Base-by-base conservation (phyloP, 2,888 invertebrate genomes). In the Eristalis arbustorum region DNA sequence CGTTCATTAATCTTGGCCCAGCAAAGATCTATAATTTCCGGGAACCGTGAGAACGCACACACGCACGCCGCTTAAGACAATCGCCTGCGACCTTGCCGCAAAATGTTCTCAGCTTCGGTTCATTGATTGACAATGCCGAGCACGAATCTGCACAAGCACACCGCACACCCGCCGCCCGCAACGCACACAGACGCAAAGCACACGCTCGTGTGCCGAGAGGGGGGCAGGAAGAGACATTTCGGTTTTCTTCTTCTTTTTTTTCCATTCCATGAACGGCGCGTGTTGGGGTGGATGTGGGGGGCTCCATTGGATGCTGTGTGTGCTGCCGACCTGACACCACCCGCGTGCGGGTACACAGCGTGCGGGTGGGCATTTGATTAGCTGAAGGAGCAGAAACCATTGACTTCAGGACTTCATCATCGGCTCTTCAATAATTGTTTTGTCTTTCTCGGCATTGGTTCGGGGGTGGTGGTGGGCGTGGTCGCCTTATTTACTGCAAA, bases 41-140 rank as follows among this genome's bases (percentile, higher is more conserved):
- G 59, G 59, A 25, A 1, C 25, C 59, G 69, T 59, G 64, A 49
- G 59, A 83, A 73, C 23, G 59, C 68, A 75, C 25, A 40, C 63
- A 40, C 75, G 62, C 3, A 10, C 14, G 59, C 59, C 25, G 61
- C 64, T 69, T 66, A 78, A 78, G 64, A 78, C 74, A 79, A 80
- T 71, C 71, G 75, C 75, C 75, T 79, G 62, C 79, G 75, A 84
- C 84, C 84, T 80, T 84, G 71, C 79, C 84, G 56, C 34, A 84
- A 79, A 73, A 72, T 5, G 64, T 77, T 82, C 40, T 56, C 31
- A 63, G 67, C 42, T 72, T 34, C 42, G 68, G 67, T 63, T 57
- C 56, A 28, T 61, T 79, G 84, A 79, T 73, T 85, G 81, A 77
- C 80, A 80, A 63, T 23, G 18, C 34, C 37, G 67, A 23, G 66